phyloP scores from a whole-genome alignment of 2,888 invertebrate species.

The Phlogophora meticulosa region DNA sequence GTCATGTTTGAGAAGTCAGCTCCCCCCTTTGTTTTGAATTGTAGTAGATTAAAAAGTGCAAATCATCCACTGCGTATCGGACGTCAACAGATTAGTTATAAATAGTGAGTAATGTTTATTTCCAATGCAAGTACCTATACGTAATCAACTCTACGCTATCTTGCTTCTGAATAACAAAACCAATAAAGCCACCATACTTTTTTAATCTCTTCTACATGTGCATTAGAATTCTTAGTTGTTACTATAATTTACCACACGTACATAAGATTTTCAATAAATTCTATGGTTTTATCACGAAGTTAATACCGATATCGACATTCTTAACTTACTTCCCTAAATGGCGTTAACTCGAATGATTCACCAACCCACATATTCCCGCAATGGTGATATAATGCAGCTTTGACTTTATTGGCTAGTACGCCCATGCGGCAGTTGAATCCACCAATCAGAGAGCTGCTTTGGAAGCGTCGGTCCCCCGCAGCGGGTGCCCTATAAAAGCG shows the following conservation, averaged over 20 bases:
- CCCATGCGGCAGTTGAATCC: slow-evolving; percentile 83
- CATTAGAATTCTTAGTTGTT: neutral
- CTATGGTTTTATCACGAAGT: neutral
- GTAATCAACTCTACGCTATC: neutral
- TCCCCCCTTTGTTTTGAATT: neutral
- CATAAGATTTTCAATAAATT: no score
- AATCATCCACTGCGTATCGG: slow-evolving; percentile 6
- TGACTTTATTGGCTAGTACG: slow-evolving; percentile 86
- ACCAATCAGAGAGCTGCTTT: slow-evolving; percentile 86
- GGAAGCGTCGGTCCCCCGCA: slow-evolving; percentile 89
- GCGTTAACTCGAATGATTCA: slow-evolving; percentile 76
- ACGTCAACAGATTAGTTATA: neutral
- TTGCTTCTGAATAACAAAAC: neutral
- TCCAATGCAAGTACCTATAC: slow-evolving; percentile 14
- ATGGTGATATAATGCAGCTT: slow-evolving; percentile 87
- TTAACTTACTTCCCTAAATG: slow-evolving; percentile 64
- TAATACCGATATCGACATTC: slow-evolving; percentile 56
- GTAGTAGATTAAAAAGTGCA: neutral
- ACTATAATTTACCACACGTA: no score
- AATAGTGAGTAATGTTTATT: slow-evolving; percentile 16
- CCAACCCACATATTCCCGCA: slow-evolving; percentile 89
- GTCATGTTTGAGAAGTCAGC: neutral
- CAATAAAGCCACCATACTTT: neutral
- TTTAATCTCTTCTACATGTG: no score
- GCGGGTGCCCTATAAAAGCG: slow-evolving; percentile 91